phyloP scores from a whole-genome alignment of 2,113 vertebrate species.

The Caranx ignobilis region DNA sequence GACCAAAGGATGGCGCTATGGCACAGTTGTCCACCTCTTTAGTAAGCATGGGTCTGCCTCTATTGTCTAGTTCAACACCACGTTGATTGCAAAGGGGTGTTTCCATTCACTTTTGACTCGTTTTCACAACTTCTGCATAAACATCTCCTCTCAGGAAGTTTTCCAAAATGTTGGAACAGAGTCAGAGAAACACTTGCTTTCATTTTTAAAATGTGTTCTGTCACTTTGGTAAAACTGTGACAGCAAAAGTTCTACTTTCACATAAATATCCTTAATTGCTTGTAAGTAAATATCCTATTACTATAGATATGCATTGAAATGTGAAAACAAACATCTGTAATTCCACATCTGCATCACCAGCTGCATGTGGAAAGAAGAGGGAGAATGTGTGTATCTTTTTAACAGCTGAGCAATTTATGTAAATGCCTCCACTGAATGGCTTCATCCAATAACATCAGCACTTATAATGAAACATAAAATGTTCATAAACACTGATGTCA shows the following conservation, averaged over 20 bases:
- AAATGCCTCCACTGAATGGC: background rate
- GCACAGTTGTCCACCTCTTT: slow-evolving; percentile 4
- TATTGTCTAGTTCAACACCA: slow-evolving; percentile 24
- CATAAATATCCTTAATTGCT: background rate
- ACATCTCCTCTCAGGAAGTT: background rate
- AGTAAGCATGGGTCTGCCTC: background rate
- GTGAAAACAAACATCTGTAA: slow-evolving; percentile 9
- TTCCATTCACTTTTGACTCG: slow-evolving; percentile 36
- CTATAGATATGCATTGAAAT: background rate
- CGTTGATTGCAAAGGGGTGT: background rate
- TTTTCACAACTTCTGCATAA: slow-evolving; percentile 10
- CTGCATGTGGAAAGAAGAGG: background rate
- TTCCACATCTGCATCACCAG: slow-evolving; percentile 28
- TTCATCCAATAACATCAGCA: background rate
- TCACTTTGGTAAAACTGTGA: too few relatives aligned
- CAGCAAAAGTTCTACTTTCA: background rate
- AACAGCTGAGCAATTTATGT: background rate
- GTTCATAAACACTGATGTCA: background rate
- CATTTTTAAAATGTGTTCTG: background rate
- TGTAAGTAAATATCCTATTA: background rate
- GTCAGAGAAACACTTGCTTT: background rate
- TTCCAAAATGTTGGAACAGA: background rate
- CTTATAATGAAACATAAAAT: background rate
- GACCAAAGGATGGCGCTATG: slow-evolving; percentile 66
- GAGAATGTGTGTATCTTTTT: background rate